These are phyloP conservation scores for Tipula helvola DNA, from an alignment of 2,888 invertebrate genomes.

Conservation along the genomic window DNA sequence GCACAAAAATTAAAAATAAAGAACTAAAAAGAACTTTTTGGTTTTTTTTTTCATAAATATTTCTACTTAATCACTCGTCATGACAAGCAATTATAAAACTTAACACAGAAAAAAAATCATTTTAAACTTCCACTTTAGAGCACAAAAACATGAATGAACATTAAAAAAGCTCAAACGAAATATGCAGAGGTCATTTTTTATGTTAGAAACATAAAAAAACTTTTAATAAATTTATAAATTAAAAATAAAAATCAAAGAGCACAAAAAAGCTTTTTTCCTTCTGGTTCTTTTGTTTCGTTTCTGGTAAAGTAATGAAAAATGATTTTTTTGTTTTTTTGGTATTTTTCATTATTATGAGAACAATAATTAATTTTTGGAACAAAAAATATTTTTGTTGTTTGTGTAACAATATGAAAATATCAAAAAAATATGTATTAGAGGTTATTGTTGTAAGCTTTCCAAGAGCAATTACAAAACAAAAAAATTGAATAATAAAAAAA, in stretches of 20 bases:
- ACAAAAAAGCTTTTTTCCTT: neutral
- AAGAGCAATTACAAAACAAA: neutral
- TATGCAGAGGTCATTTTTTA: neutral
- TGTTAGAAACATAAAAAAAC: neutral
- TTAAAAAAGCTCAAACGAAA: neutral
- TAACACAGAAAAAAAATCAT: neutral
- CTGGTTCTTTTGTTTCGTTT: neutral
- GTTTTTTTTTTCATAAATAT: neutral
- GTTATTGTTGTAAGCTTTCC: neutral
- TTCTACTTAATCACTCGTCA: neutral
- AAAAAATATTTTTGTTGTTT: neutral
- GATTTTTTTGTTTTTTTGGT: neutral
- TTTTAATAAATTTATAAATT: neutral
- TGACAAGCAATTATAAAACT: neutral
- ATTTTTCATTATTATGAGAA: neutral
- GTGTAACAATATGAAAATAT: neutral
- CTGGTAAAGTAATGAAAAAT: neutral
- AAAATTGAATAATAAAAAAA: neutral
- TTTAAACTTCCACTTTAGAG: neutral
- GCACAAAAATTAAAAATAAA: neutral
- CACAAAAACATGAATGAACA: neutral
- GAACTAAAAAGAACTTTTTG: no score
- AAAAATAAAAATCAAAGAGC: neutral
- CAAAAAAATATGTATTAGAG: no score
- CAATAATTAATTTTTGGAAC: neutral